Evolutionary conservation across 1,140 invertebrate species (phyloP), one percentile per base, ranked within the genome.

Genomic region (Eulimnadia texana): DNA sequence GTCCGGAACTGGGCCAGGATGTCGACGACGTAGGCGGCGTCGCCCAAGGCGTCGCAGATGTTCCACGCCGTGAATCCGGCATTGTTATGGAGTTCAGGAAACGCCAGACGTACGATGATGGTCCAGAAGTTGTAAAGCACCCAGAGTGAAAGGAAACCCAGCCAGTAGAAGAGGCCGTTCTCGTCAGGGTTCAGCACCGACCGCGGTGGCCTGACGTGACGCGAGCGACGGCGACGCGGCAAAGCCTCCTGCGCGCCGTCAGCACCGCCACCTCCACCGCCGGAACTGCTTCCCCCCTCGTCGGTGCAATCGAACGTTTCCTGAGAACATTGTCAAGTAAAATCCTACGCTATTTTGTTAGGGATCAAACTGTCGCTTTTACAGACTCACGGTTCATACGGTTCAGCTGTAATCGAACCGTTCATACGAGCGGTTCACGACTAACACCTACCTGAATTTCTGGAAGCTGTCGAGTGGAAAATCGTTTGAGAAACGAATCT

Each of bases 61-160:
- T 86, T 76, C 92, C 92, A 96, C 66, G 84, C 81, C 13, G 72
- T 77, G 23, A 82, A 78, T 56, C 80, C 77, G 72, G 72, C 66
- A 77, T 76, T 77, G 86, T 81, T 79, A 76, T 90, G 88, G 53
- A 95, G 79, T 70, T 95, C 92, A 23, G 90, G 87, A 72, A 97
- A 88, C 68, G 90, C 93, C 74, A 96, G 89, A 19, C 93, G 78
- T 22, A 94, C 91, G 66, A 97, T 96, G 27, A 93, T 78, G 10
- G 92, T 91, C 93, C 93, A 97, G 24, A 93, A 76, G 74, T 97
- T 96, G 75, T 97, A 96, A 25, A 96, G 79, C 64, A 96, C 88
- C 70, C 90, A 91, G 55, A 84, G 70, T 19, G 91, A 93, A 63
- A 95, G 77, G 23, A 93, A 70, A 77, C 90, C 85, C 63, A 96